Conservation (phyloP, 2,888 invertebrate genomes). For the Parnassius apollo region DNA sequence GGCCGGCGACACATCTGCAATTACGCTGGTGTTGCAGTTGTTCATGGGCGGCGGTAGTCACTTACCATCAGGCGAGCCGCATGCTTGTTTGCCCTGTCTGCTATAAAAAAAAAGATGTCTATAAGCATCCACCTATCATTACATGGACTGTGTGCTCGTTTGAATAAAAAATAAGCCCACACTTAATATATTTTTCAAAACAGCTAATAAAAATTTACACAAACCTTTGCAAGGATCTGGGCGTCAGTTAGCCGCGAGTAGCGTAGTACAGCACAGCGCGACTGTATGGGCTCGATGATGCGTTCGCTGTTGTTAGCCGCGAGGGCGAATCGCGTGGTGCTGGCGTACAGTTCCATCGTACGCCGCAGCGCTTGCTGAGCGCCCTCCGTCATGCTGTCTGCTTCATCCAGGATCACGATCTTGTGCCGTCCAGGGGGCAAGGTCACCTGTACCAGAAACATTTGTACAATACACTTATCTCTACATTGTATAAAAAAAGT, state of each 20-base stretch:
- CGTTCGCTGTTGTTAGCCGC: constrained; percentile 99
- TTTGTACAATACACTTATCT: not conserved
- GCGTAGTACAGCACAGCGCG: constrained; percentile 97
- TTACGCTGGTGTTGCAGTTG: no score
- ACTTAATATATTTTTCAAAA: no score
- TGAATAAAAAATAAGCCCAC: no score
- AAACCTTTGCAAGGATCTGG: constrained; percentile 91
- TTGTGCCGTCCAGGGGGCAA: constrained; percentile 94
- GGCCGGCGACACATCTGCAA: no score
- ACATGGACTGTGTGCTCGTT: no score
- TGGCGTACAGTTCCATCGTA: constrained; percentile 99
- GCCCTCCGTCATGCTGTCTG: constrained; percentile 99
- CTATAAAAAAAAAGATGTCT: no score
- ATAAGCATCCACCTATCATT: no score
- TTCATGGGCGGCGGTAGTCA: no score
- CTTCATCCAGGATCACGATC: constrained; percentile 98
- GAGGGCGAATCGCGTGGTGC: constrained; percentile 97
- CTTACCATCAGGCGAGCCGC: no score
- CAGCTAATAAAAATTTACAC: no score
- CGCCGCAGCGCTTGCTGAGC: constrained; percentile 98
- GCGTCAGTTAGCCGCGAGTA: constrained; percentile 95
- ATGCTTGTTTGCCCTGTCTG: no score
- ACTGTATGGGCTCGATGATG: constrained; percentile 99
- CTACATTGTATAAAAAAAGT: no score
- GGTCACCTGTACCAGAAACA: constrained; percentile 82